Base-by-base conservation (phyloP, 2,113 vertebrate species). In the Glaucidium brasilianum region DNA sequence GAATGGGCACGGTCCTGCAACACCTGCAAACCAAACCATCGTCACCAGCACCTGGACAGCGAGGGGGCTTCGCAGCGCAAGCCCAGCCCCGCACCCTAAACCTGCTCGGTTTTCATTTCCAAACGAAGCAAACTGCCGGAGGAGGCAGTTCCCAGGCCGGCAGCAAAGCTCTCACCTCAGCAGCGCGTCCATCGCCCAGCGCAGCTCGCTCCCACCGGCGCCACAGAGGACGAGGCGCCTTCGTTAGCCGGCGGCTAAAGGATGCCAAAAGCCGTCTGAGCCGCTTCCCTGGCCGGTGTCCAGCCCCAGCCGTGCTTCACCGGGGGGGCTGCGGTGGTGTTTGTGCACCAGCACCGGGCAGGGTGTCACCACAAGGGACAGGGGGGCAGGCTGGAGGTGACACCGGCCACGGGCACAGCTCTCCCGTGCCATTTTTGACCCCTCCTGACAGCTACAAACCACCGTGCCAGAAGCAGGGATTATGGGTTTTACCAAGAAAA, bases 21-120 rank as follows among this genome's bases (percentile, higher is more conserved):
- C 39, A 15, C 23, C 71, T 6, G 2, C 16, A 75, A 75, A 35
- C 25, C 73, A 75, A 75, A 45, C 12, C 53, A 4, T 25, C 4
- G 0, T 21, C 3, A 1, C 37, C 27, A 72, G 50, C 11, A 2
- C 4, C 22, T 26, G 22, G 20, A 43, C 8, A 5, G 35, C 8
- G 5, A 34, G 17, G 43, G 37, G 37, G 37, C 39, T 32, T 53
- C 3, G 30, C 45, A 11, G 16, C 3, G 0, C 37, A 8, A 41
- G 15, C 52, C 52, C 71, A 34, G 16, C 37, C 39, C 23, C 32
- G 3, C 4, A 3, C 53, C 71, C 43, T 18, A 34, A 73, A 55
- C 50, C 71, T 15, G 71, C 30, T 56, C 37, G 16, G 16, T 25
- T 74, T 56, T 27, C 5, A 22, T n/a, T 75, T 34, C 55, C 12